Evolutionary conservation across 2,888 invertebrate species (phyloP).

Genomic region (Drosophila mimetica): DNA sequence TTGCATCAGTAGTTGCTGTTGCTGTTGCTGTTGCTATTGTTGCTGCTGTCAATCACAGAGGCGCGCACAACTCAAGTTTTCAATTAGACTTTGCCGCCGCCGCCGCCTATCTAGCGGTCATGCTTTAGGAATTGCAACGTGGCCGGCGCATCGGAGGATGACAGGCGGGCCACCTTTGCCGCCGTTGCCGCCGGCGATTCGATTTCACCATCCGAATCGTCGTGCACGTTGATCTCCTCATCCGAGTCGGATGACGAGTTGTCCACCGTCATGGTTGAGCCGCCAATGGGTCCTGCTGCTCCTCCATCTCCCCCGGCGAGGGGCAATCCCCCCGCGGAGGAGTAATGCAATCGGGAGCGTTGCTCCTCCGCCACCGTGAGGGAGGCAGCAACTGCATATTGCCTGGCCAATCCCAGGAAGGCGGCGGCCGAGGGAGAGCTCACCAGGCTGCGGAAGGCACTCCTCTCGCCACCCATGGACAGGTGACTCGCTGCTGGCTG

Average conservation of each 20-base stretch:
- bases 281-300: slow-evolving; percentile 39
- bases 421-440: slow-evolving; percentile 87
- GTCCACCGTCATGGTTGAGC: slow-evolving; percentile 77
- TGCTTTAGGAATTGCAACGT: slow-evolving; percentile 84
- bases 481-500: slow-evolving; percentile 79
- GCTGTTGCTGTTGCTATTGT: slow-evolving; percentile 14
- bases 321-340: slow-evolving; percentile 21
- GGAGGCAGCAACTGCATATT: slow-evolving; percentile 83
- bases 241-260: slow-evolving; percentile 82
- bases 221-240: slow-evolving; percentile 94
- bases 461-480: slow-evolving; percentile 94
- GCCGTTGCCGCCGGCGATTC: slow-evolving; percentile 65
- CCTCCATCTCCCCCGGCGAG: slow-evolving; percentile 9
- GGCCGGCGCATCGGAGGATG: slow-evolving; percentile 62
- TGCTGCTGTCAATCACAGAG: slow-evolving; percentile 79
- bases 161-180: slow-evolving; percentile 73
- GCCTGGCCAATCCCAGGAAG: slow-evolving; percentile 83
- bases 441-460: slow-evolving; percentile 92
- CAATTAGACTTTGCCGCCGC: slow-evolving; percentile 62
- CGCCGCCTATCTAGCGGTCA: slow-evolving; percentile 73
- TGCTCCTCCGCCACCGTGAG: slow-evolving; percentile 82
- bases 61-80: slow-evolving; percentile 80
- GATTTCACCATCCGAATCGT: slow-evolving; percentile 85
- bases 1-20: slow-evolving; percentile 10
- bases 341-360: slow-evolving; percentile 63